Conservation (phyloP, 2,888 invertebrate species). For the Oxyteleia sp. region DNA sequence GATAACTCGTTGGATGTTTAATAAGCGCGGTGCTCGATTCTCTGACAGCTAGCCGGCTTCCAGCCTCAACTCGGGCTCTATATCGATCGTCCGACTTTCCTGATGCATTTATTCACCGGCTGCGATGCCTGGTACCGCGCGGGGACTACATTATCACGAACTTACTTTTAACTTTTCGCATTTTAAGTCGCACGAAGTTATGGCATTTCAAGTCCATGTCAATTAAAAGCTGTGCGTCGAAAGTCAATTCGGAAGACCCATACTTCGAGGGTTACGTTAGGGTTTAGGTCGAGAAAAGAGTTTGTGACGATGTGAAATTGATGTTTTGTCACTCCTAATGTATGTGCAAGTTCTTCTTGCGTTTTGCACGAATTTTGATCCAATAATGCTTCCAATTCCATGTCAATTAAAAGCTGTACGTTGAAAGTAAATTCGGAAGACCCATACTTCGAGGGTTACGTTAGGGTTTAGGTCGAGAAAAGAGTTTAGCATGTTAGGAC, state of each 20-base stretch:
- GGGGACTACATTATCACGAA: slow-evolving; percentile 42
- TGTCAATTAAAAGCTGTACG: slow-evolving; percentile 20
- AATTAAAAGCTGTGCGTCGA: slow-evolving; percentile 8
- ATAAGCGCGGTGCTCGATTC: slow-evolving; percentile 67
- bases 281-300: too few species aligned
- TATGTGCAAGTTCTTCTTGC: too few species aligned
- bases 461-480: too few species aligned
- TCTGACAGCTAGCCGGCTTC: slow-evolving; percentile 32
- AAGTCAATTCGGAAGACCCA: neutral
- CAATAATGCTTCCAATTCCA: too few species aligned
- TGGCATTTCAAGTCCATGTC: slow-evolving; percentile 14
- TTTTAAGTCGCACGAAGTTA: slow-evolving; percentile 22
- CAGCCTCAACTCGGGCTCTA: slow-evolving; percentile 33
- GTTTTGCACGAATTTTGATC: too few species aligned
- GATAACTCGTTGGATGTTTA: slow-evolving; percentile 67
- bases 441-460: too few species aligned
- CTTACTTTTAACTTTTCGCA: slow-evolving; percentile 29
- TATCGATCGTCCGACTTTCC: slow-evolving; percentile 50
- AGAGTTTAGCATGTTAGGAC: too few species aligned
- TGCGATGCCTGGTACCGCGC: slow-evolving; percentile 36
- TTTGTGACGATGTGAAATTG: too few species aligned
- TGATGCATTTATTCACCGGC: slow-evolving; percentile 19
- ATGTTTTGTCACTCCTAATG: too few species aligned
- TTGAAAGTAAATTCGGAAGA: neutral
- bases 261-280: too few species aligned